Conservation (phyloP, 2,888 invertebrate genomes). For the Amphipyra tragopoginis region DNA sequence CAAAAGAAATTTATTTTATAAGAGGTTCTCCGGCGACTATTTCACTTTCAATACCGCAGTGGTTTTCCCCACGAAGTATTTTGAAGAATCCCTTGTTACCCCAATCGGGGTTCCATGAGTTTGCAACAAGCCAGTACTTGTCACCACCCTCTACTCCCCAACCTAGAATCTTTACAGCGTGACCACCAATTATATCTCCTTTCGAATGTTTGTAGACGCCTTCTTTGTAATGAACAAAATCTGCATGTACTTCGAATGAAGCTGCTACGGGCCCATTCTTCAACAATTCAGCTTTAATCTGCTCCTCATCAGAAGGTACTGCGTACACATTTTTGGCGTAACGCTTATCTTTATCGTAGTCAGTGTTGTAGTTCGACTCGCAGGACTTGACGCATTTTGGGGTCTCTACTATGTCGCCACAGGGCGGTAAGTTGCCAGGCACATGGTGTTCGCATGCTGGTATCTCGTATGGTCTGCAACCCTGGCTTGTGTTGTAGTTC, state of each 20-base stretch:
- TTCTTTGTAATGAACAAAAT: conserved; percentile 7
- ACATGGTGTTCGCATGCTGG: conserved; percentile 6
- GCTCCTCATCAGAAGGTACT: not conserved
- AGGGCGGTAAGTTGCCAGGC: not conserved
- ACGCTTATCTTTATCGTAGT: conserved; percentile 4
- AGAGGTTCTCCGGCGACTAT: conserved; percentile 9
- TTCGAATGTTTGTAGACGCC: conserved; percentile 5
- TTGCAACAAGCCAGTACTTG: conserved; percentile 18
- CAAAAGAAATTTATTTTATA: not conserved
- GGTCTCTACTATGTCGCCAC: not conserved
- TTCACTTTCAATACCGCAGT: conserved; percentile 1
- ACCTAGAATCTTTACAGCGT: conserved; percentile 11
- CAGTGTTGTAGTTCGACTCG: not conserved
- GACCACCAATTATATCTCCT: not conserved
- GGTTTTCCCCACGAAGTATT: conserved; percentile 8
- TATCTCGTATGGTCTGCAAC: conserved; percentile 12
- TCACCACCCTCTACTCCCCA: conserved; percentile 9
- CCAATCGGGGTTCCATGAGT: conserved; percentile 12
- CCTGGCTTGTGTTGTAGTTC: conserved; percentile 14
- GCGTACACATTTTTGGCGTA: not conserved
- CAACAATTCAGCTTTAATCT: conserved; percentile 8
- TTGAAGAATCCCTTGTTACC: conserved; percentile 14
- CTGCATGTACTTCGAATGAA: not conserved
- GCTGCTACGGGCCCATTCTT: conserved; percentile 6
- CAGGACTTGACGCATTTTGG: conserved; percentile 6